phyloP scores from a whole-genome alignment of 2,113 vertebrate genomes.

The Oxyruncus cristatus region DNA sequence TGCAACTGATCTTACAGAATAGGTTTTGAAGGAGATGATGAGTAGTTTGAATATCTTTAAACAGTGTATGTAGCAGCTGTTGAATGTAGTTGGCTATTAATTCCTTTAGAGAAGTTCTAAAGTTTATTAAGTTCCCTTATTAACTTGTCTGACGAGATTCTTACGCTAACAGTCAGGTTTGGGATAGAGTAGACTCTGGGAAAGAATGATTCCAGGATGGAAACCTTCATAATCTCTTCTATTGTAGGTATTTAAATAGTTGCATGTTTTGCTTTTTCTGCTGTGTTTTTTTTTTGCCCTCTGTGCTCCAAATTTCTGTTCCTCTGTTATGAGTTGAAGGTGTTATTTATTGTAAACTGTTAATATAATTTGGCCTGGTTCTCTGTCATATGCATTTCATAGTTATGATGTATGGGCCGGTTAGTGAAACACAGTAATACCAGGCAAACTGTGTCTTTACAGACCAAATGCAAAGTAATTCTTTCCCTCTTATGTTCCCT shows the following conservation, averaged over 20 bases:
- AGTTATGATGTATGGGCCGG: background rate
- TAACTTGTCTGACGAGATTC: background rate
- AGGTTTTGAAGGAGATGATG: background rate
- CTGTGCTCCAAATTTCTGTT: background rate
- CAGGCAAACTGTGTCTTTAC: background rate
- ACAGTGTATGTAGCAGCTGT: background rate
- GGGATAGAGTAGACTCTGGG: background rate
- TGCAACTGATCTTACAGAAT: background rate
- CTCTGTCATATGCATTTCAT: background rate
- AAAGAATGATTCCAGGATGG: background rate
- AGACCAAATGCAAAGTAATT: background rate
- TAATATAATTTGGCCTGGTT: background rate
- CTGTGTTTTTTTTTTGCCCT: background rate
- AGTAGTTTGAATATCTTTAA: background rate
- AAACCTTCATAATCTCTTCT: background rate
- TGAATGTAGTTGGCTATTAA: background rate
- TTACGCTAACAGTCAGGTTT: background rate
- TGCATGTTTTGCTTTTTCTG: background rate
- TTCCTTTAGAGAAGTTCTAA: background rate
- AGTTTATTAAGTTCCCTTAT: background rate
- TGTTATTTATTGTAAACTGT: background rate
- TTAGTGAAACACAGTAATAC: background rate
- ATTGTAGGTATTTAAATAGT: background rate
- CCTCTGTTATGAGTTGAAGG: background rate
- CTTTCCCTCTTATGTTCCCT: background rate